Evolutionary conservation across 1,140 invertebrate species (phyloP).

Genomic region (Bicyclus anynana): DNA sequence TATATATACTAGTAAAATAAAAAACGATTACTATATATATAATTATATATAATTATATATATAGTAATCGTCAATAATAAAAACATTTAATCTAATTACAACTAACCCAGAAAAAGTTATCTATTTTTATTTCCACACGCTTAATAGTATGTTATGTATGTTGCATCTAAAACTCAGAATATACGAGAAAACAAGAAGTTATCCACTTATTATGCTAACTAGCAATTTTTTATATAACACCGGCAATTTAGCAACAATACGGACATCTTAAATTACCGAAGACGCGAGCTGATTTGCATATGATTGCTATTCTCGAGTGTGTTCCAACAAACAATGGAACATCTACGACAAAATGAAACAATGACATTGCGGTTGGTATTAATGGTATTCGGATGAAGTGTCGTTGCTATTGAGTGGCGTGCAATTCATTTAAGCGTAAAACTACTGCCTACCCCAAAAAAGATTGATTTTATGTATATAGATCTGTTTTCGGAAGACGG

Average conservation of each 20-base stretch:
- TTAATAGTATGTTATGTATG: not conserved
- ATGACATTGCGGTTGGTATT: conserved; percentile 16
- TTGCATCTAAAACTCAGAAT: not conserved
- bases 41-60: no score
- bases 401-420: no score
- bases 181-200: not conserved
- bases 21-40: no score
- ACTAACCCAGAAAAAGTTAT: not conserved
- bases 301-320: conserved; percentile 30
- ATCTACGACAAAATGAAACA: conserved; percentile 23
- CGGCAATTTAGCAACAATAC: conserved; percentile 15
- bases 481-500: no score
- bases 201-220: not conserved
- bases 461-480: no score
- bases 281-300: conserved; percentile 32
- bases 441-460: no score
- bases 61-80: not conserved
- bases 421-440: no score
- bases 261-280: conserved; percentile 27
- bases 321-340: conserved; percentile 38
- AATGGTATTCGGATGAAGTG: not conserved
- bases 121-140: not conserved
- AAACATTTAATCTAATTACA: not conserved
- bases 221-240: conserved; percentile 4
- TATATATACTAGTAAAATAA: no score